These are phyloP conservation scores for Amblyopsis hoosieri DNA, from an alignment of 2,797 vertebrate genomes.

Conservation along the genomic window DNA sequence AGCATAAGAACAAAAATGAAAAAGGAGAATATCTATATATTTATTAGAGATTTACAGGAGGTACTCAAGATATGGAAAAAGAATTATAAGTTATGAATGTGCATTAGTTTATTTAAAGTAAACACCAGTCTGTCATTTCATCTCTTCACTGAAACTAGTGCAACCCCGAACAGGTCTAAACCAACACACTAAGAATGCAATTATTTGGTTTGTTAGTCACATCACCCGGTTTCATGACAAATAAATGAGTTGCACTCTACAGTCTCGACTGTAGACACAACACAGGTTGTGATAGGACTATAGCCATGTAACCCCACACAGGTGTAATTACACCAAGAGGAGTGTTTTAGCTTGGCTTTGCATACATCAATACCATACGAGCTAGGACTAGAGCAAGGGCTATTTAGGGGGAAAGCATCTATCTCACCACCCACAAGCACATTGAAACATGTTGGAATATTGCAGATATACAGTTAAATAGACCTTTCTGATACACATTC, in stretches of 20 bases:
- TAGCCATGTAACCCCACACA: constrained; percentile 56
- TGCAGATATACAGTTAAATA: constrained; percentile 47
- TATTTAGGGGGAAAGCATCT: constrained; percentile 26
- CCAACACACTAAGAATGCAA: constrained; percentile 17
- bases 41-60: constrained; percentile 65
- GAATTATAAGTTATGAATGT: constrained; percentile 57
- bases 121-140: constrained; percentile 18
- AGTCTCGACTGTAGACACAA: constrained; percentile 37
- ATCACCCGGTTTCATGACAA: constrained; percentile 33
- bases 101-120: constrained; percentile 52
- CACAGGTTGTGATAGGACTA: constrained; percentile 25
- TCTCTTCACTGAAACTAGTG: constrained; percentile 27
- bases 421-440: constrained; percentile 16
- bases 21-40: constrained; percentile 20
- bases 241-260: constrained; percentile 44
- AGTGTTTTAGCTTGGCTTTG: constrained; percentile 53
- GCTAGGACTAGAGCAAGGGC: constrained; percentile 23
- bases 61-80: constrained; percentile 51
- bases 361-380: constrained; percentile 60
- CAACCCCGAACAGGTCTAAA: constrained; percentile 39
- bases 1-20: not conserved
- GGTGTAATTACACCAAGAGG: constrained; percentile 45
- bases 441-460: constrained; percentile 39
- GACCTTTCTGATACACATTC: constrained; percentile 19
- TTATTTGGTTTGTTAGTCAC: constrained; percentile 26